Base-by-base conservation (phyloP, 2,888 invertebrate species). In the Pelosia muscerda region DNA sequence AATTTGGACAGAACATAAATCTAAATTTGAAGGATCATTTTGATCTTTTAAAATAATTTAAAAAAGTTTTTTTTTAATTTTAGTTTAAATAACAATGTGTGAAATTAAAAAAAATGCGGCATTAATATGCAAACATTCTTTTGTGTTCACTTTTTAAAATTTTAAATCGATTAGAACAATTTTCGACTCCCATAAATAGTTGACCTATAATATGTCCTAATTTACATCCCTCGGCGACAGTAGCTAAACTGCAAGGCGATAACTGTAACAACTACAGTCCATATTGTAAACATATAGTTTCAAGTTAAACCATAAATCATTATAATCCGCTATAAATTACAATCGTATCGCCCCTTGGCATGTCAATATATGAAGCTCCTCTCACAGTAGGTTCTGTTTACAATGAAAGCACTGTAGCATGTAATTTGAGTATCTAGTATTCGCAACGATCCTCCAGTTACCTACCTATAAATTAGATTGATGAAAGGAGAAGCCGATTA, bases 341-440 rank as follows among this genome's bases (percentile, higher is more conserved):
- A 66, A 31, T 60, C 34, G 57, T 60, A 66, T 38, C 59, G 59
- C 55, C 55, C 42, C 55, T 26, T 54, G 55, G 60, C 31, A 55
- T 55, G 59, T 54, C 60, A 66, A 66, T 55, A 60, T 66, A 26
- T 55, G 25, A 26, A 58, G 58, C 31, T 62, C 61, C 61, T 61
- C 4, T 56, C 56, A 60, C 68, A 65, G 56, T 62, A 53, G 73
- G 72, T 73, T 76, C 70, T 77, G 73, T 81, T 82, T 79, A 78
- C 80, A 79, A 77, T 79, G 75, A 78, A 77, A 74, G 69, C 71
- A 72, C 63, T 70, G 76, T 76, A 76, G 68, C 79, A 66, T 79
- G 77, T 86, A 81, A 85, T 86, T 86, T 82, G 77, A 82, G 71
- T 72, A 79, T 72, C 71, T 68, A 72, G 81, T 76, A 81, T 79